Conservation (phyloP, 2,113 vertebrate species). For the Limanda limanda region DNA sequence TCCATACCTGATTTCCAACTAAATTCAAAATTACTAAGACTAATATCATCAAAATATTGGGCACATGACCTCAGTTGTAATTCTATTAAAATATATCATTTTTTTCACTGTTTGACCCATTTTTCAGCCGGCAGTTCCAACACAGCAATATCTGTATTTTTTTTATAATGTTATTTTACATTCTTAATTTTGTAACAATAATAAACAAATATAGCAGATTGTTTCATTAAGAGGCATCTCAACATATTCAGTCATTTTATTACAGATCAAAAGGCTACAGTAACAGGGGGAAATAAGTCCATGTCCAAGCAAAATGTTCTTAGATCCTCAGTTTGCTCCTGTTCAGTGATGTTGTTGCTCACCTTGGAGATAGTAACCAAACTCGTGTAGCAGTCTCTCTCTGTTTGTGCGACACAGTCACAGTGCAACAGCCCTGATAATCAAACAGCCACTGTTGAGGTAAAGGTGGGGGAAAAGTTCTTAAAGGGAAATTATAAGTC, state of each 20-base stretch:
- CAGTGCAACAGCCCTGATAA: constrained; percentile 34
- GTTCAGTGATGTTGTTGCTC: constrained; percentile 47
- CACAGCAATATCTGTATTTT: constrained; percentile 2
- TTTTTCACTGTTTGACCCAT: background rate
- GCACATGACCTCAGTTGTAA: background rate
- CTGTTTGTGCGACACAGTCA: constrained; percentile 11
- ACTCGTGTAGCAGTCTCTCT: constrained; percentile 23
- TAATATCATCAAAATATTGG: background rate
- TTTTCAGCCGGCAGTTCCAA: background rate
- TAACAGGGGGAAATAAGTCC: background rate
- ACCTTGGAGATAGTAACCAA: background rate
- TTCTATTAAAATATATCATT: background rate
- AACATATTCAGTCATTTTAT: constrained; percentile 29
- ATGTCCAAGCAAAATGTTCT: constrained; percentile 28
- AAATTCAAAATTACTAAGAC: background rate
- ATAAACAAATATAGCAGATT: constrained; percentile 28
- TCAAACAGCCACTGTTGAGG: constrained; percentile 25
- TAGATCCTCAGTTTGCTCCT: constrained; percentile 17
- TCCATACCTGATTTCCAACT: background rate
- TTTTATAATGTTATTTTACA: background rate
- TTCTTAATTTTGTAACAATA: background rate
- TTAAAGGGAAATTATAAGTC: background rate
- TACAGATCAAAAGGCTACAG: constrained; percentile 50
- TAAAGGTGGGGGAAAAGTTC: background rate
- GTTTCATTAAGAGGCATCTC: constrained; percentile 16